A percentile compares a stretch with the other conserved stretches of the same genome.
Evolutionary conservation across 2,888 invertebrate species (phyloP).

Genomic region (Trachelus troglodyta): DNA sequence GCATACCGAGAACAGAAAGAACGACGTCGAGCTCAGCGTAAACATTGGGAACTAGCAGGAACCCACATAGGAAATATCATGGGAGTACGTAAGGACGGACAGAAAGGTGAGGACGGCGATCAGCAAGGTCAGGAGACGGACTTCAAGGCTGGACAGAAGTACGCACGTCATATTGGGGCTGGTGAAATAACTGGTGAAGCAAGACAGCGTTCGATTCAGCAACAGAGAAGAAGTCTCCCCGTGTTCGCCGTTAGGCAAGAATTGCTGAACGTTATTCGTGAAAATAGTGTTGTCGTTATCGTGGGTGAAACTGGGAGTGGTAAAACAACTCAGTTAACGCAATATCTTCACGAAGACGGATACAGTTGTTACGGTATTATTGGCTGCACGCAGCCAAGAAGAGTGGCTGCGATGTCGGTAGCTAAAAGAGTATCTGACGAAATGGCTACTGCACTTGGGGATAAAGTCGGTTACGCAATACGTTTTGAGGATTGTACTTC

Average conservation of each 20-base stretch:
- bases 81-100: constrained; percentile 84
- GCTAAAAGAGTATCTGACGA: constrained; percentile 99
- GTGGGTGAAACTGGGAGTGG: constrained; percentile 96
- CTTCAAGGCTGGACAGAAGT: constrained; percentile 94
- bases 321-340: constrained; percentile 97
- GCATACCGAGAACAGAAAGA: constrained; percentile 96
- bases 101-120: constrained; percentile 83
- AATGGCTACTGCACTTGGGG: constrained; percentile 89
- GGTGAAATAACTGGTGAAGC: constrained; percentile 76
- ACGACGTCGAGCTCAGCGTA: constrained; percentile 95
- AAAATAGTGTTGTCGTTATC: constrained; percentile 94
- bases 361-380: constrained; percentile 93
- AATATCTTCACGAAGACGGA: constrained; percentile 97
- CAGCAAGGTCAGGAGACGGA: constrained; percentile 70
- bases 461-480: constrained; percentile 98
- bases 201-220: constrained; percentile 81
- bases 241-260: constrained; percentile 96
- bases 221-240: constrained; percentile 93
- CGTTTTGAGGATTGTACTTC: constrained; percentile 99
- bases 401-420: constrained; percentile 99
- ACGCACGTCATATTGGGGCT: constrained; percentile 92
- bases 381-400: constrained; percentile 96
- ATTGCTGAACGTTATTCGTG: constrained; percentile 88
- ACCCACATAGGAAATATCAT: constrained; percentile 96
- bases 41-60: constrained; percentile 98